Base-by-base conservation (phyloP, 2,113 vertebrate genomes). In the Melanostigma gelatinosum region DNA sequence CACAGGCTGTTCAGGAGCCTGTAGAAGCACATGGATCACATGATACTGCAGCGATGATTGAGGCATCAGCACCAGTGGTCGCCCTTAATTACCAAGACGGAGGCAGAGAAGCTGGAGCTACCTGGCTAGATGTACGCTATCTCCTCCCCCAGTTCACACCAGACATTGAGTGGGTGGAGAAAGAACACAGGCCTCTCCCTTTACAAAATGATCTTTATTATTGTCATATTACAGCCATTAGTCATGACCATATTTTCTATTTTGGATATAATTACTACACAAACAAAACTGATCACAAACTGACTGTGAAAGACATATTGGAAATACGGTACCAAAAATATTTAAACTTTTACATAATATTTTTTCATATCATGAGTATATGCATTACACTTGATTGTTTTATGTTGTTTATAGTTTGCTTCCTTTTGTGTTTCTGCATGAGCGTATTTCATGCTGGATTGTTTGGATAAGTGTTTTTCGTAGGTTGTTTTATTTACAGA, bases 31-130 rank as follows among this genome's bases (percentile, higher is more conserved):
- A 57, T 11, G 68, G 75, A 70, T 77, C 75, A 77, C 72, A 65
- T 88, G 78, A 90, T 54, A 67, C 72, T 34, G 44, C 84, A 84
- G 69, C 46, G 0, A 57, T 74, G 80, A 79, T 69, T 65, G 80
- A 79, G 69, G 76, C 67, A 66, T 86, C 86, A 87, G 87, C 75
- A 79, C 71, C 69, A 63, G 46, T 57, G 78, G 80, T 87, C 87
- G 85, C 69, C 64, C 46, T 85, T 83, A 87, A 92, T 93, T 93
- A 91, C 74, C 72, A 69, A 73, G 70, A 80, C 60, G 68, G 70
- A 82, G 72, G 65, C 52, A 66, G 71, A 86, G 68, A 73, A 83
- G 65, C 72, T 76, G 10, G 3, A 83, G 81, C 83, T 83, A 88
- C 76, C 72, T 82, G 77, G 70, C 60, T 61, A 82, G 70, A 70